Evolutionary conservation across 2,113 vertebrate genomes (phyloP).

Genomic region (Holacanthus passer): DNA sequence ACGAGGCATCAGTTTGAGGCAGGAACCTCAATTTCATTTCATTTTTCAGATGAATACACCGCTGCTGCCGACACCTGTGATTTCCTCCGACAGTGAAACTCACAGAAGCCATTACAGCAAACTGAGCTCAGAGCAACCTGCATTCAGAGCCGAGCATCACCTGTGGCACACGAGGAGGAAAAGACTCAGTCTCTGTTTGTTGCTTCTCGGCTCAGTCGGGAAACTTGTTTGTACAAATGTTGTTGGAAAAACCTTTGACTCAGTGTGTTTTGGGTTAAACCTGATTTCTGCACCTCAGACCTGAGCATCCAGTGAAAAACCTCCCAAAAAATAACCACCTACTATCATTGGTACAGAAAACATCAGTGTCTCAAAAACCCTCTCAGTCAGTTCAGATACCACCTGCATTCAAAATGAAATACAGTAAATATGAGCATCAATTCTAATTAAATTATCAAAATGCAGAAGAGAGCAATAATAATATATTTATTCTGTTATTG

Average conservation of each 20-base stretch:
- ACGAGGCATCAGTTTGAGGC: not conserved
- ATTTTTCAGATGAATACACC: conserved; percentile 16
- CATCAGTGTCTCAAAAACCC: not conserved
- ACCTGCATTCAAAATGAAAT: not conserved
- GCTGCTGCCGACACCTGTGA: conserved; percentile 12
- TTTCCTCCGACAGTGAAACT: conserved; percentile 38
- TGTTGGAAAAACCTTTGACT: not conserved
- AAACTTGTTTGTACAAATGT: not conserved
- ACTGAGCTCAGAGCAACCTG: conserved; percentile 6
- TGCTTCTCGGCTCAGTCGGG: conserved; percentile 1
- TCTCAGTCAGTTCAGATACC: not conserved
- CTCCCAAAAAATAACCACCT: not conserved
- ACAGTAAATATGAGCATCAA: too few relatives aligned
- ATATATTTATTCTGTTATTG: too few relatives aligned
- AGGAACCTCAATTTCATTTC: conserved; percentile 4
- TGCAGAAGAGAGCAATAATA: not conserved
- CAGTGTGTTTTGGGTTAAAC: not conserved
- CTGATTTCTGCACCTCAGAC: not conserved
- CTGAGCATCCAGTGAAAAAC: not conserved
- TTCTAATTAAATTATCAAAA: not conserved
- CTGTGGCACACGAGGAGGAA: not conserved
- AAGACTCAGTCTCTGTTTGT: not conserved
- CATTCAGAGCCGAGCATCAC: not conserved
- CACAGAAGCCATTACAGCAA: conserved; percentile 23
- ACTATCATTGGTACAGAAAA: too few relatives aligned